A percentile compares a stretch with the other conserved stretches of the same genome.
Conservation (phyloP, 2,113 vertebrate species). For the Cacatua alba region DNA sequence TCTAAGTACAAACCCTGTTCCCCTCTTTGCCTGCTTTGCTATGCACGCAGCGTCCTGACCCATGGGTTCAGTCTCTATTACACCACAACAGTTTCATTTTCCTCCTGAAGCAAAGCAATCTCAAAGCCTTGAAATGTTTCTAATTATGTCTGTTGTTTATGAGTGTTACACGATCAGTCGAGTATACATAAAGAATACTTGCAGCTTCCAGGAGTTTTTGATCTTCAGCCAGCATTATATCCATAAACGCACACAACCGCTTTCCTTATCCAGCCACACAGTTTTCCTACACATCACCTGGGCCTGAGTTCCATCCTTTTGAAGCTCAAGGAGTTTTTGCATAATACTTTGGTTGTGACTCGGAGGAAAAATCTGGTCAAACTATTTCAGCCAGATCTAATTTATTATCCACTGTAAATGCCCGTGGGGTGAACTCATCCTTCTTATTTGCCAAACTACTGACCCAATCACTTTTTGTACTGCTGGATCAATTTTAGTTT, state of each 20-base stretch:
- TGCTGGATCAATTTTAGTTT: conserved; percentile 43
- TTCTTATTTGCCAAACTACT: conserved; percentile 54
- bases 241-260: background rate
- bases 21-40: background rate
- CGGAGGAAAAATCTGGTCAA: background rate
- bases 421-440: conserved; percentile 24
- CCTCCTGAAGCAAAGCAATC: conserved; percentile 33
- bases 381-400: conserved; percentile 20
- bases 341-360: background rate
- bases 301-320: background rate
- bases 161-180: conserved; percentile 24
- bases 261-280: background rate
- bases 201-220: conserved; percentile 33
- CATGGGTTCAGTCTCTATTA: background rate
- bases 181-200: background rate
- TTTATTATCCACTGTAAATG: conserved; percentile 41
- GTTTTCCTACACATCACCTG: background rate
- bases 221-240: background rate
- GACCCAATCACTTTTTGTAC: conserved; percentile 33
- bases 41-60: background rate
- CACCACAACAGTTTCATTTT: conserved; percentile 21
- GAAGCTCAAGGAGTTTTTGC: background rate
- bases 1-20: rapidly evolving
- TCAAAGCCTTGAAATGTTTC: conserved; percentile 49
- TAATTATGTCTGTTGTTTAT: conserved; percentile 47